Conservation (phyloP, 2,888 invertebrate species). For the Drosophila birchii region DNA sequence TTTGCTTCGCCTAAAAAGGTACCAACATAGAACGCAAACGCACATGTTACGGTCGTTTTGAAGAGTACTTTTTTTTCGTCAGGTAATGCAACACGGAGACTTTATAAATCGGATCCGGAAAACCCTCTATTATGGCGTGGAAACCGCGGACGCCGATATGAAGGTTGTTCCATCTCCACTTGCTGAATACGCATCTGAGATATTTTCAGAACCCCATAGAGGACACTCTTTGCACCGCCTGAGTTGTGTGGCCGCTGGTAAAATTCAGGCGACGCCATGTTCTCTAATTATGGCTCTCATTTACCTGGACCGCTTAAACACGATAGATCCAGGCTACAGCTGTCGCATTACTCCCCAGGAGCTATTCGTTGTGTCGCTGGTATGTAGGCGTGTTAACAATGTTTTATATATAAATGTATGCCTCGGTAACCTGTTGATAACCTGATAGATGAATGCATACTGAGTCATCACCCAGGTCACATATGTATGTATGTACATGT, state of each 20-base stretch:
- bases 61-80: not conserved
- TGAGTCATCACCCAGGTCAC: not conserved
- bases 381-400: slow-evolving; percentile 84
- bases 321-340: slow-evolving; percentile 92
- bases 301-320: slow-evolving; percentile 95
- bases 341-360: slow-evolving; percentile 94
- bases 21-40: slow-evolving; percentile 1
- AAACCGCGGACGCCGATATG: slow-evolving; percentile 89
- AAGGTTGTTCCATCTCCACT: slow-evolving; percentile 86
- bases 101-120: slow-evolving; percentile 93
- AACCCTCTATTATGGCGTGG: slow-evolving; percentile 92
- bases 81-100: slow-evolving; percentile 87
- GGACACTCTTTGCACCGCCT: slow-evolving; percentile 91
- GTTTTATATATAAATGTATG: not conserved
- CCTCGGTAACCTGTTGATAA: slow-evolving; percentile 60
- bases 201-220: slow-evolving; percentile 91
- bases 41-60: not conserved
- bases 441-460: not conserved
- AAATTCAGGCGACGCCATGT: slow-evolving; percentile 92
- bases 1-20: slow-evolving; percentile 74
- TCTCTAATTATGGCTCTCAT: slow-evolving; percentile 96
- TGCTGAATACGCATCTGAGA: slow-evolving; percentile 92
- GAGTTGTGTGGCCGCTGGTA: slow-evolving; percentile 91
- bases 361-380: slow-evolving; percentile 97
- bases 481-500: not conserved